Evolutionary conservation across 2,888 invertebrate genomes (phyloP), one percentile per base, ranked within the genome.

Genomic region (Agrotis ipsilon): DNA sequence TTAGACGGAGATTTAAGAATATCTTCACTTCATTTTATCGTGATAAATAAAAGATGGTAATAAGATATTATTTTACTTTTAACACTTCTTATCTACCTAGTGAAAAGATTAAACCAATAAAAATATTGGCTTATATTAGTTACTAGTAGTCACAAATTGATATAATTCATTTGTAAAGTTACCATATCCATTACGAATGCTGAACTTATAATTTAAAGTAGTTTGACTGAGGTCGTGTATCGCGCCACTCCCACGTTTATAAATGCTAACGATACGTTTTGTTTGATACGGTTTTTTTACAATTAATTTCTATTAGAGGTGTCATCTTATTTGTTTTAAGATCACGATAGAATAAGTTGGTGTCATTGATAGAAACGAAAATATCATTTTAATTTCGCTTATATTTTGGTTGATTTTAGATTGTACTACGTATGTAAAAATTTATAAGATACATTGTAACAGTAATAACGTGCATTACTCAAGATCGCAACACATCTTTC

Each of bases 211-310:
- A 46, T 27, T 21, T 18, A 27, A 58, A 21, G 18, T 43, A 57
- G 11, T 57, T 68, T 49, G 19, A 19, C 18, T 69, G 7, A 58
- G 69, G 48, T 57, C n/a, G 14, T 68, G 55, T 48, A 24, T 11
- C 57, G 27, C 43, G 16, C 6, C 19, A 11, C 7, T 18, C n/a
- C 7, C 55, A 39, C 6, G 18, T n/a, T 13, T 46, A n/a, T 18
- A 24, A 43, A 19, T 48, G 4, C 27, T 27, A 11, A 18, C 39
- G 3, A 45, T 16, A 19, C 24, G 16, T n/a, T 45, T 32, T 27
- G 13, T 46, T 32, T 39, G 18, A 16, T 19, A 18, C n/a, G 21
- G 21, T 24, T 48, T 48, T 55, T 32, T 51, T 49, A 24, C 13
- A 18, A 13, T 59, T 43, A 24, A n/a, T 14, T 21, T 18, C n/a